phyloP scores from a whole-genome alignment of 1,140 invertebrate species.

The Akabosia matsudoensis region DNA sequence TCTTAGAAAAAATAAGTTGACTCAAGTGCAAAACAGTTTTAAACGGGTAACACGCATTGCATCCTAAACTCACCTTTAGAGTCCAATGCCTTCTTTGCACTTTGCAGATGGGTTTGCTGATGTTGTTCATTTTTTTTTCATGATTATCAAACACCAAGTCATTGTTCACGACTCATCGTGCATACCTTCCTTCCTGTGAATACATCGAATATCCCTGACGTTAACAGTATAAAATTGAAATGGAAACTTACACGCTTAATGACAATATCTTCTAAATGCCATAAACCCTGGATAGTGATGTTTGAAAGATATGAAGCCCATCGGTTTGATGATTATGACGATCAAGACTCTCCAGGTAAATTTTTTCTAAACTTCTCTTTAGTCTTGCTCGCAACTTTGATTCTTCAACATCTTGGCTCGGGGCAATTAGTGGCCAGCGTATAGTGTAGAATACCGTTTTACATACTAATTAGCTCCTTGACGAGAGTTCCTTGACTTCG shows the following conservation, averaged over 20 bases:
- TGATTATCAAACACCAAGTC: neutral
- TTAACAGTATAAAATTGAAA: neutral
- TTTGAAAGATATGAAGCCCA: neutral
- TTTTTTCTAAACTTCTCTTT: neutral
- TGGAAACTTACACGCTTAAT: constrained; percentile 4
- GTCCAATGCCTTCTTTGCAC: neutral
- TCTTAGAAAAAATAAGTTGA: neutral
- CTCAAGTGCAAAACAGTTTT: neutral
- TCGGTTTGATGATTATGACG: neutral
- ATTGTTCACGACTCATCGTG: neutral
- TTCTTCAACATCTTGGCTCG: constrained; percentile 2
- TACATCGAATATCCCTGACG: constrained; percentile 3
- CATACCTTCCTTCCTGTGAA: constrained; percentile 18
- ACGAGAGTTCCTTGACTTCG: too few relatives aligned
- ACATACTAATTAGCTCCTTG: too few relatives aligned
- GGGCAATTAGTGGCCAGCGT: too few relatives aligned
- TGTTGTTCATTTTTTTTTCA: neutral
- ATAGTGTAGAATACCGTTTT: too few relatives aligned
- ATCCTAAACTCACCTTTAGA: neutral
- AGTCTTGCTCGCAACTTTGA: neutral
- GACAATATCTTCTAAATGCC: neutral
- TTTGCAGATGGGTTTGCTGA: neutral
- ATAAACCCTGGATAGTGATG: neutral
- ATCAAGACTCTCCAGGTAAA: neutral
- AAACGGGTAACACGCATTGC: neutral